Evolutionary conservation across 2,888 invertebrate genomes (phyloP).

Genomic region (Dryobotodes eremita): DNA sequence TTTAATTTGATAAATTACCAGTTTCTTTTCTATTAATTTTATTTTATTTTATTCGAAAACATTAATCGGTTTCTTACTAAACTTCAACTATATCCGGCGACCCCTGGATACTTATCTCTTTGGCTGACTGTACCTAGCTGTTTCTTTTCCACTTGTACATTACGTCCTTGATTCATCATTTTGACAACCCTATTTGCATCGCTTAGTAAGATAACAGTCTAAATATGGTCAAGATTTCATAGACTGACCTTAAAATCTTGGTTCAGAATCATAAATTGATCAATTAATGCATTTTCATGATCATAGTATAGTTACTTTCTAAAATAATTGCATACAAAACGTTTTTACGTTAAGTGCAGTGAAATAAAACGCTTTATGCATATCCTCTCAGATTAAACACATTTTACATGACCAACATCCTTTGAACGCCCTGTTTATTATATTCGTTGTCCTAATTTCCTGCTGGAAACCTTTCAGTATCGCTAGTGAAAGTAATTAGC

Average conservation of each 20-base stretch:
- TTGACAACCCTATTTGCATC: background rate
- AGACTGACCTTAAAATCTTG: background rate
- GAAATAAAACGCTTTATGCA: background rate
- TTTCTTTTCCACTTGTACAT: too few species aligned
- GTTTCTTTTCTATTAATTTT: too few species aligned
- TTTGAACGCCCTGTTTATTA: background rate
- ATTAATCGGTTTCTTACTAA: too few species aligned
- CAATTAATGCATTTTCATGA: background rate
- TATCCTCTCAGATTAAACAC: background rate
- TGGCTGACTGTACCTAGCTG: too few species aligned
- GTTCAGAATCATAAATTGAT: background rate
- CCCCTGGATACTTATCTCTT: too few species aligned
- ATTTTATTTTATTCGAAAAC: too few species aligned
- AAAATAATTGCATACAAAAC: background rate
- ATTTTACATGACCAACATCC: constrained; percentile 5
- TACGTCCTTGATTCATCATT: too few species aligned
- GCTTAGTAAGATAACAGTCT: background rate
- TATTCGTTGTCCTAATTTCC: background rate
- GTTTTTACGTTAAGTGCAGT: constrained; percentile 3
- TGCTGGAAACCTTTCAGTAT: constrained; percentile 7
- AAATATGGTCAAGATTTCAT: background rate
- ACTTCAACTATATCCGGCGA: too few species aligned
- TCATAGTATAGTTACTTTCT: background rate
- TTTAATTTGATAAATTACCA: too few species aligned
- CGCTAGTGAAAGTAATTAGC: constrained; percentile 12